These are phyloP conservation scores for Catharus ustulatus DNA, from an alignment of 2,797 vertebrate species.

Conservation along the genomic window DNA sequence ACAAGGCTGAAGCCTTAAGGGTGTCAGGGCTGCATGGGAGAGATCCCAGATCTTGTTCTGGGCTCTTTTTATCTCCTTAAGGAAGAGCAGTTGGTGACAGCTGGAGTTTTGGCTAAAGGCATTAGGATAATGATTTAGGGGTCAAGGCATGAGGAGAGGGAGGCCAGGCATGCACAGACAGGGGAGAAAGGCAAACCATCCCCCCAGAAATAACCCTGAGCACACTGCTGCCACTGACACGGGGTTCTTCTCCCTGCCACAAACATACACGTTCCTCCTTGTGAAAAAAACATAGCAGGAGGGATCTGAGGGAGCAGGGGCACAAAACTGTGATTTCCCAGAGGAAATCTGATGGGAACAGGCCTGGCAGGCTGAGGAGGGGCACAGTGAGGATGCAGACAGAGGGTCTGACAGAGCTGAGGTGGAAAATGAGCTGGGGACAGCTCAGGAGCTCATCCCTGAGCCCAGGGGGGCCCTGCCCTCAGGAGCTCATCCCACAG, in stretches of 20 bases:
- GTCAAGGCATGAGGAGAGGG: not conserved
- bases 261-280: not conserved
- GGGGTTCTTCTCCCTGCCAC: not conserved
- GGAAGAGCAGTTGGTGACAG: conserved; percentile 28
- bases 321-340: not conserved
- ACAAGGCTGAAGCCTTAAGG: not conserved
- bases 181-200: not conserved
- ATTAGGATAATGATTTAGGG: conserved; percentile 16
- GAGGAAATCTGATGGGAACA: not conserved
- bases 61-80: conserved; percentile 31
- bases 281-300: not conserved
- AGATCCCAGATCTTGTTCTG: not conserved
- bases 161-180: not conserved
- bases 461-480: not conserved
- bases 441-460: not conserved
- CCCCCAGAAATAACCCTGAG: not conserved
- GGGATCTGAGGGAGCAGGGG: not conserved
- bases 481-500: not conserved
- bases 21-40: not conserved
- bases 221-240: not conserved
- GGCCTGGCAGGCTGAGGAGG: too few relatives aligned
- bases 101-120: conserved; percentile 47
- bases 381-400: not conserved
- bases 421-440: not conserved
- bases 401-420: not conserved